A percentile compares a stretch with the other conserved stretches of the same genome.
Evolutionary conservation across 2,797 vertebrate genomes (phyloP).

Genomic region (Platyrinchus mystaceus): DNA sequence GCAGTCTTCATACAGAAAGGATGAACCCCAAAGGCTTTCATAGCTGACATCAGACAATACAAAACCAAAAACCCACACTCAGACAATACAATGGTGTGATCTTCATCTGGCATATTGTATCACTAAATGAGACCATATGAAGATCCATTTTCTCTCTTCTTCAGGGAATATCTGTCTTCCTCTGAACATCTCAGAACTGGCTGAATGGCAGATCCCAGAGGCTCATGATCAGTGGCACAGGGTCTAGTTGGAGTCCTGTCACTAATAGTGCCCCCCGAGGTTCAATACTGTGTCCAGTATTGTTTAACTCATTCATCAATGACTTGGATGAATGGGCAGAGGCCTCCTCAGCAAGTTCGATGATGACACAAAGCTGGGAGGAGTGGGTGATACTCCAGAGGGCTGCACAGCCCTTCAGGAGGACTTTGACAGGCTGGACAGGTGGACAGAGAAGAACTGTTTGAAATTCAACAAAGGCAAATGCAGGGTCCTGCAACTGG

Average conservation of each 20-base stretch:
- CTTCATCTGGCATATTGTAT: slow-evolving; percentile 24
- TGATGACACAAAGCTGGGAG: accelerated
- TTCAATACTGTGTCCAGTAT: not conserved
- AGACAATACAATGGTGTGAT: slow-evolving; percentile 51
- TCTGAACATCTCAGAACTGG: not conserved
- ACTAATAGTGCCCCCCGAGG: not conserved
- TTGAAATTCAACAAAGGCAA: not conserved
- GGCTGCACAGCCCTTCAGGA: not conserved
- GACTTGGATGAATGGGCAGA: not conserved
- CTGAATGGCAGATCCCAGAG: not conserved
- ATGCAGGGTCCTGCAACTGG: not conserved
- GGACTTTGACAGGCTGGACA: accelerated
- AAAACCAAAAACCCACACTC: slow-evolving; percentile 33
- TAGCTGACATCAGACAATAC: slow-evolving; percentile 27
- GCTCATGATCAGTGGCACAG: too few species aligned
- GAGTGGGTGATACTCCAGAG: accelerated
- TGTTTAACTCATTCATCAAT: not conserved
- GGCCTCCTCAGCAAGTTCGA: not conserved
- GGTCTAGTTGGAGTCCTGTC: not conserved
- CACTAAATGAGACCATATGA: slow-evolving; percentile 56
- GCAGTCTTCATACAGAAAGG: not conserved
- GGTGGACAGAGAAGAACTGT: not conserved
- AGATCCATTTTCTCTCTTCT: slow-evolving; percentile 11
- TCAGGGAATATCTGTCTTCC: not conserved
- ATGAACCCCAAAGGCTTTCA: slow-evolving; percentile 21